Percentiles rank a stretch among this genome's conserved stretches.
These are phyloP conservation scores for Trachelus stipa DNA, from an alignment of 2,888 invertebrate species.

Conservation along the genomic window DNA sequence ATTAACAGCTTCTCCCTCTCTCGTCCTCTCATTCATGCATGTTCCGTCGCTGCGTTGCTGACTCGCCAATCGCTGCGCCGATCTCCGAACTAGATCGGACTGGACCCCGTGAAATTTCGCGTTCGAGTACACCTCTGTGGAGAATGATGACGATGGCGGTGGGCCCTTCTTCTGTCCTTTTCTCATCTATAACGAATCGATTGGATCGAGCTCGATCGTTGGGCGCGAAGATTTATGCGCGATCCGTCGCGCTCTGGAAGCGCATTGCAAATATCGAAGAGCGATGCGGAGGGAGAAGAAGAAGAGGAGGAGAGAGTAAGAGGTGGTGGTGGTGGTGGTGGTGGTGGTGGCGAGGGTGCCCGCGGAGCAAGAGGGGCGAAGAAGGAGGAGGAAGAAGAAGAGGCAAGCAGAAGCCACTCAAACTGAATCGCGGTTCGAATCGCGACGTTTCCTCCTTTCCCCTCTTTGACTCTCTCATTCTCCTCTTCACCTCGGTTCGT, in stretches of 20 bases:
- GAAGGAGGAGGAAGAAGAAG: background rate
- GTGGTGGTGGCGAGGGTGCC: background rate
- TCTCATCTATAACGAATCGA: conserved; percentile 57
- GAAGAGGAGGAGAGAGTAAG: background rate
- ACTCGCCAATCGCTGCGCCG: background rate
- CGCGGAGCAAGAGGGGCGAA: background rate
- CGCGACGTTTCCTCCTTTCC: conserved; percentile 49
- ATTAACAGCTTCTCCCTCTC: background rate
- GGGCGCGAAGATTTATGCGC: conserved; percentile 51
- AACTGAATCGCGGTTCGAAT: conserved; percentile 36
- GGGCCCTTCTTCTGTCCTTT: background rate
- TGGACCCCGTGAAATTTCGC: background rate
- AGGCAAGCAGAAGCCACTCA: conserved; percentile 22
- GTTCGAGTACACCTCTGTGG: background rate
- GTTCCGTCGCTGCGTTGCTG: background rate
- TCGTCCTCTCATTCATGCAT: background rate
- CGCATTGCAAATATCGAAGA: conserved; percentile 32
- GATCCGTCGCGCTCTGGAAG: conserved; percentile 37
- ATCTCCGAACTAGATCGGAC: background rate
- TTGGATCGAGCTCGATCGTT: conserved; percentile 51
- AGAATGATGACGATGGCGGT: background rate
- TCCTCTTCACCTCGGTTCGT: background rate
- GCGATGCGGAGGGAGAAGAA: background rate
- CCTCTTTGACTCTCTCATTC: background rate
- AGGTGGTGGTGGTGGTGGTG: too few relatives aligned